These are phyloP conservation scores for Cabera pusaria DNA, from an alignment of 2,888 invertebrate species.

Conservation along the genomic window DNA sequence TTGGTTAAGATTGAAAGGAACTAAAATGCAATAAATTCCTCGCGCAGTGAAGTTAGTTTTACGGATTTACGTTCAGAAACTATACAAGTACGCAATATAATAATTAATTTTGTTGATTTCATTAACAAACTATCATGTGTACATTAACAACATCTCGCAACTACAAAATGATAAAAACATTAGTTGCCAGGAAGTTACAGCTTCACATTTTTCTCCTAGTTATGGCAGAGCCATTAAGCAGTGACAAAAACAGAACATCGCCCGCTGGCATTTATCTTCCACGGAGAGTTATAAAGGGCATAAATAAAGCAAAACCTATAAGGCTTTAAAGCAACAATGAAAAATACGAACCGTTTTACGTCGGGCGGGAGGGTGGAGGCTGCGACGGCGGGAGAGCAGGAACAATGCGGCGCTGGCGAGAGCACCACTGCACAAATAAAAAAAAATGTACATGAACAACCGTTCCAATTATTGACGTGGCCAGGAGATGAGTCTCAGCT, in stretches of 20 bases:
- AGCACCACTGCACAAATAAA: constrained; percentile 73
- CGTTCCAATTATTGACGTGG: constrained; percentile 80
- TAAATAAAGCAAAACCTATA: constrained; percentile 82
- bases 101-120: too few species aligned
- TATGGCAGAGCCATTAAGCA: constrained; percentile 53
- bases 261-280: constrained; percentile 70
- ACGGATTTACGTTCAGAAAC: too few species aligned
- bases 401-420: constrained; percentile 71
- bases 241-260: constrained; percentile 69
- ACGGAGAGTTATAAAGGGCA: constrained; percentile 74
- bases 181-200: constrained; percentile 7
- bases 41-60: too few species aligned
- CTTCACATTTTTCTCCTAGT: constrained; percentile 25
- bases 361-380: constrained; percentile 50
- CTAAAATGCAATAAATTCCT: too few species aligned
- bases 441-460: constrained; percentile 75
- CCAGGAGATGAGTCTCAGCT: constrained; percentile 63
- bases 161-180: constrained; percentile 6
- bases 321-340: constrained; percentile 82
- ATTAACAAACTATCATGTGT: neutral
- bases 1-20: too few species aligned
- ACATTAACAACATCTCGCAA: constrained; percentile 3
- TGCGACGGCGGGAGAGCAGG: constrained; percentile 52
- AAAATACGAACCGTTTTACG: constrained; percentile 82
- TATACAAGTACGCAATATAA: too few species aligned